A percentile compares a stretch with the other conserved stretches of the same genome.
These are phyloP conservation scores for Myotis myotis DNA, from an alignment of 2,797 vertebrate genomes.

Conservation along the genomic window DNA sequence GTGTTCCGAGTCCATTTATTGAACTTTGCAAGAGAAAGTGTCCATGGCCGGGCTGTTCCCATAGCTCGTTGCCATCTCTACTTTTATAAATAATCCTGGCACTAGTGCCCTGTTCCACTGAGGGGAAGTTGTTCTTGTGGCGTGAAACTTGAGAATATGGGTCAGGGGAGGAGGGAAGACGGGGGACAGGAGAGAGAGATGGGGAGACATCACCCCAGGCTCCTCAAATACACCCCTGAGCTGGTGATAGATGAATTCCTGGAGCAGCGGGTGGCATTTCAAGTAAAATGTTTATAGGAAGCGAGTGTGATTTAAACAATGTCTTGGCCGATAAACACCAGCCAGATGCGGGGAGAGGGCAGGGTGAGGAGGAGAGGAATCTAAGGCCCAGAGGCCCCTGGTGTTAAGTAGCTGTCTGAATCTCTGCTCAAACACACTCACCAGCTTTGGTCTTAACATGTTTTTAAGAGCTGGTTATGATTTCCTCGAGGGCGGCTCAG, in stretches of 20 bases:
- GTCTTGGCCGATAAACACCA: constrained; percentile 69
- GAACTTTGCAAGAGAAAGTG: constrained; percentile 53
- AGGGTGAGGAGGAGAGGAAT: constrained; percentile 44
- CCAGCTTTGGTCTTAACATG: constrained; percentile 80
- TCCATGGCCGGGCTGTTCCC: neutral
- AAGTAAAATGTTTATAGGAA: constrained; percentile 79
- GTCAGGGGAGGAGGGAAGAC: constrained; percentile 10
- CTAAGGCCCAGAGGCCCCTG: constrained; percentile 69
- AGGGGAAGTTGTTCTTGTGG: constrained; percentile 48
- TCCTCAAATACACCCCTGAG: neutral
- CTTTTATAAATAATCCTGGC: constrained; percentile 69
- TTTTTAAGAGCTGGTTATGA: constrained; percentile 80
- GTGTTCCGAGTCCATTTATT: constrained; percentile 37
- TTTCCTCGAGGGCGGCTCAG: constrained; percentile 79
- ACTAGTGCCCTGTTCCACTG: constrained; percentile 56
- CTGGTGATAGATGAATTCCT: constrained; percentile 79
- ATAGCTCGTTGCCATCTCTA: neutral
- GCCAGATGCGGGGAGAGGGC: constrained; percentile 53
- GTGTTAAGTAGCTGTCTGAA: constrained; percentile 82
- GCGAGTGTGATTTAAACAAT: constrained; percentile 80
- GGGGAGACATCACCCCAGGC: constrained; percentile 5
- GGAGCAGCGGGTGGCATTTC: constrained; percentile 70
- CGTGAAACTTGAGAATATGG: constrained; percentile 70
- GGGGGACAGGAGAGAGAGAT: neutral
- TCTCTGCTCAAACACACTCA: constrained; percentile 74